Percentiles rank a stretch among this genome's conserved stretches.
Conservation (phyloP, 2,797 vertebrate species). For the Schizothorax lantsangensis region DNA sequence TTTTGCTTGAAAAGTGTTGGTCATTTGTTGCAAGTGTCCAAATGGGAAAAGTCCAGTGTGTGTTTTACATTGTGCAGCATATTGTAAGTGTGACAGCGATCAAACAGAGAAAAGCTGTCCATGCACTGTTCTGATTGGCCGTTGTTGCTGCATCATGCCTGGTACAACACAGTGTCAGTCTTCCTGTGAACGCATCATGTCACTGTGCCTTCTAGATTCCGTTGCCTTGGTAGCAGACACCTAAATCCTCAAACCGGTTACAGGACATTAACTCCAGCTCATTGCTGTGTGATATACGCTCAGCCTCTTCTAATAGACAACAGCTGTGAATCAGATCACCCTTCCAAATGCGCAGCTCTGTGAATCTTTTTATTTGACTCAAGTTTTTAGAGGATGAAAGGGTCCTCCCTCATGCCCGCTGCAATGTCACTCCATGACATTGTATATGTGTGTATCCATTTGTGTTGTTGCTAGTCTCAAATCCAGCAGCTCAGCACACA, state of each 20-base stretch:
- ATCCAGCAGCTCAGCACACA: constrained; percentile 52
- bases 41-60: neutral
- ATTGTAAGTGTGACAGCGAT: neutral
- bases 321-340: neutral
- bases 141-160: neutral
- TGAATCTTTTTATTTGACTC: constrained; percentile 4
- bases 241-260: constrained; percentile 59
- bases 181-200: constrained; percentile 11
- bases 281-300: constrained; percentile 42
- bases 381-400: neutral
- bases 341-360: neutral
- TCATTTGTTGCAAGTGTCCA: neutral
- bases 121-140: neutral
- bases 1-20: neutral
- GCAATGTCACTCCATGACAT: neutral
- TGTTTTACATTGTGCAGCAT: neutral
- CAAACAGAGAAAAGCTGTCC: neutral
- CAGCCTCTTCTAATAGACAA: constrained; percentile 24
- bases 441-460: constrained; percentile 15
- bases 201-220: constrained; percentile 22
- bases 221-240: constrained; percentile 71
- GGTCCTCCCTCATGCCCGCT: neutral
- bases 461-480: constrained; percentile 29
- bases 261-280: constrained; percentile 68
- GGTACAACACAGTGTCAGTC: neutral